Evolutionary conservation across 2,797 vertebrate species (phyloP), one percentile per base, ranked within the genome.

Genomic region (Acanthornis magna): DNA sequence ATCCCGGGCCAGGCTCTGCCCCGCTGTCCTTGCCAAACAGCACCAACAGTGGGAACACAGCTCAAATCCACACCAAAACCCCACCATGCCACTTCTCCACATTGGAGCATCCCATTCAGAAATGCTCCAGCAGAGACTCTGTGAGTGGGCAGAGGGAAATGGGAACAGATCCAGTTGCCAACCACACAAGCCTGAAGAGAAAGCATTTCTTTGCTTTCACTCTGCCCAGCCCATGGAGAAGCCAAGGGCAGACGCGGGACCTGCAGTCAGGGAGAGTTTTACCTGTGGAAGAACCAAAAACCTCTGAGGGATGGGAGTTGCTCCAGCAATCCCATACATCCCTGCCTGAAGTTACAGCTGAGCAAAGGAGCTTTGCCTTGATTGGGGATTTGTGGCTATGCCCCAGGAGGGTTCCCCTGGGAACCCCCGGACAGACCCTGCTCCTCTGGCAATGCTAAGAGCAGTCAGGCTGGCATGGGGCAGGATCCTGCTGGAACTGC

Each of bases 81-180:
- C 22, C 7, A 19, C 30, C 1, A 0, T 13, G 36, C 9, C 13
- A 6, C 61, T 67, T 60, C 19, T 48, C 25, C 8, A 2, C 74
- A 27, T 2, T 2, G 22, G 22, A 93, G 45, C 57, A 71, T 43
- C 63, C 45, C 0, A 0, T 34, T 60, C 0, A 10, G 58, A 81
- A 75, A 75, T 0, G 43, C 57, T 68, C 30, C 47, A 38, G 70
- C n/a, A 66, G 76, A 58, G 61, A 61, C 61, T 73, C 45, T 85
- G 38, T 4, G 22, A 90, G 87, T 8, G 2, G 47, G 34, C 9
- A 34, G 65, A 88, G 17, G 25, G 78, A 55, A 53, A 42, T 0
- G 2, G 32, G 47, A 54, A 70, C 81, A 75, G 55, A 71, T 8
- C 27, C 1, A 4, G 61, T 34, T 93, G 58, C 73, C 47, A 66